These are phyloP conservation scores for Circaetus gallicus DNA, from an alignment of 2,113 vertebrate species.

Conservation along the genomic window DNA sequence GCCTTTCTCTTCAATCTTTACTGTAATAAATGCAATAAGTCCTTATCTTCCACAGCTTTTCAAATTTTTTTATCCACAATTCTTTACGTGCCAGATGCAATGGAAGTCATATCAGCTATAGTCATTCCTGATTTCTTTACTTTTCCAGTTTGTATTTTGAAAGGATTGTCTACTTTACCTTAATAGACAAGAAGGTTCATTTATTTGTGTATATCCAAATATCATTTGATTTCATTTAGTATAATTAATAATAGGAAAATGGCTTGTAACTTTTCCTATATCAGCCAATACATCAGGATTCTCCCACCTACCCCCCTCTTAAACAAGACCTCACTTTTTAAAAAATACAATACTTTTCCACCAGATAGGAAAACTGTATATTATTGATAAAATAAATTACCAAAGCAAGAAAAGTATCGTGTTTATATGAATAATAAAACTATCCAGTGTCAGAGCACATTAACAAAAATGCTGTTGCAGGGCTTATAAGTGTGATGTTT, in stretches of 20 bases:
- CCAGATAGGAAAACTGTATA: not conserved
- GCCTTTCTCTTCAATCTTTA: not conserved
- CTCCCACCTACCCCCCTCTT: rapidly evolving
- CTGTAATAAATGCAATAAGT: not conserved
- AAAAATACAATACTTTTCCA: not conserved
- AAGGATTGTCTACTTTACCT: not conserved
- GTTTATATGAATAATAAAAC: not conserved
- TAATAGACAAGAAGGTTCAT: not conserved
- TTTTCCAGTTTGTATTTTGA: not conserved
- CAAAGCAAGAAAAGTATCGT: not conserved
- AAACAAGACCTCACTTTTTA: not conserved
- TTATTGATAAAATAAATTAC: not conserved
- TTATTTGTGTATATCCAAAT: not conserved
- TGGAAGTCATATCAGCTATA: not conserved
- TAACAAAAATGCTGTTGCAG: not conserved
- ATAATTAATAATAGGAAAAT: not conserved
- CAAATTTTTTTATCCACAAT: not conserved
- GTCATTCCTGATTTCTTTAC: not conserved
- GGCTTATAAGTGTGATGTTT: not conserved
- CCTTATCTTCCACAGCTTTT: not conserved
- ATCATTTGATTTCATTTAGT: not conserved
- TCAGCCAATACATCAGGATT: not conserved
- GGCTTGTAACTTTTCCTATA: not conserved
- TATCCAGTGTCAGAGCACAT: not conserved
- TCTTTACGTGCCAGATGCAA: not conserved